Evolutionary conservation across 1,140 invertebrate genomes (phyloP).

Genomic region (Aporrectodea caliginosa): DNA sequence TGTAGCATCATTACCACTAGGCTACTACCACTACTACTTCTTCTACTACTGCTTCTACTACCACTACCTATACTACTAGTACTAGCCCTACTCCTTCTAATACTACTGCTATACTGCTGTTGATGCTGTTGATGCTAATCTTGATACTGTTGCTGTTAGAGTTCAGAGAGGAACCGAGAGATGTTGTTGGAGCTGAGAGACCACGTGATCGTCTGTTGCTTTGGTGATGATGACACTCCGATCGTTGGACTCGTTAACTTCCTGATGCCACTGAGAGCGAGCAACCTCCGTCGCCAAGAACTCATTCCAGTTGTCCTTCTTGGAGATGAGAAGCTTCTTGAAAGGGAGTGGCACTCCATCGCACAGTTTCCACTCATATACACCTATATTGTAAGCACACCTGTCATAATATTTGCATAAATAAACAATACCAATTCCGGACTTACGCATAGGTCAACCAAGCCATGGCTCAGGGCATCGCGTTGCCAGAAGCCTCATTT

Average conservation of each 20-base stretch:
- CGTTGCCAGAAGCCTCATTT: too few species aligned
- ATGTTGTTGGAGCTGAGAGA: slow-evolving; percentile 67
- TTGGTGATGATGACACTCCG: slow-evolving; percentile 94
- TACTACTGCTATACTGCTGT: too few species aligned
- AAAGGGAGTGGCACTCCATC: slow-evolving; percentile 94
- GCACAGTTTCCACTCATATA: slow-evolving; percentile 98
- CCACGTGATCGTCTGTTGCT: slow-evolving; percentile 94
- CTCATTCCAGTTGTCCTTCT: slow-evolving; percentile 98
- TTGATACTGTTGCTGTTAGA: too few species aligned
- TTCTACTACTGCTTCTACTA: too few species aligned
- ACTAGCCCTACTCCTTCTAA: too few species aligned
- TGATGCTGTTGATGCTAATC: too few species aligned
- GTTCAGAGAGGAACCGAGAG: slow-evolving; percentile 10
- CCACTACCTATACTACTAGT: too few species aligned
- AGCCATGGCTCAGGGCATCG: too few species aligned
- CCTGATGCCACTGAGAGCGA: slow-evolving; percentile 62
- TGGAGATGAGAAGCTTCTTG: slow-evolving; percentile 92
- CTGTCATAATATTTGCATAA: background rate
- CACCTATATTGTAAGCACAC: slow-evolving; percentile 80
- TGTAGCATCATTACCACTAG: too few species aligned
- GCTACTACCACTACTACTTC: too few species aligned
- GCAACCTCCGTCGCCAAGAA: slow-evolving; percentile 98
- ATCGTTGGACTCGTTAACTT: slow-evolving; percentile 67
- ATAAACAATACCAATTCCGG: too few species aligned
- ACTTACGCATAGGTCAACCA: too few species aligned